Evolutionary conservation across 1,140 invertebrate genomes (phyloP).

Genomic region (Eumaeus atala): DNA sequence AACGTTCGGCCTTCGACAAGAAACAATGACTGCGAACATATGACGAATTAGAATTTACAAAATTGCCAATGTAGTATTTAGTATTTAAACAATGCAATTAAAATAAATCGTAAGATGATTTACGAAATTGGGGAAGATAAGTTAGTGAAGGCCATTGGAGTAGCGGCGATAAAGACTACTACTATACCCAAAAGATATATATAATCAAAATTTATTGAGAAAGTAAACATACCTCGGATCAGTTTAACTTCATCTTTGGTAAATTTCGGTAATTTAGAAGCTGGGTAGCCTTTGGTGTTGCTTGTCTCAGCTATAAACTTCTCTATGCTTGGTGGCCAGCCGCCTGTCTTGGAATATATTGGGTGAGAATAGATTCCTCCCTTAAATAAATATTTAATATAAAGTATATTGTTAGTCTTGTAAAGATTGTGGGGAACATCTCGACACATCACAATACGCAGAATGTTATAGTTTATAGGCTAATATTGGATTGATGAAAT

Average conservation of each 20-base stretch:
- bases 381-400: slow-evolving; percentile 13
- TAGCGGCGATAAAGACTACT: too few relatives aligned
- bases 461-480: too few relatives aligned
- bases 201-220: neutral
- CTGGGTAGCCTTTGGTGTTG: slow-evolving; percentile 16
- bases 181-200: too few relatives aligned
- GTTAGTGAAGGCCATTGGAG: too few relatives aligned
- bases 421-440: neutral
- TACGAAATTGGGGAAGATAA: too few relatives aligned
- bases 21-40: too few relatives aligned
- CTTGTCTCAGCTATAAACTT: slow-evolving; percentile 24
- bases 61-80: too few relatives aligned
- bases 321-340: slow-evolving; percentile 24
- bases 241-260: slow-evolving; percentile 20
- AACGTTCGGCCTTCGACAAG: too few relatives aligned
- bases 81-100: too few relatives aligned
- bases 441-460: neutral
- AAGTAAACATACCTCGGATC: slow-evolving; percentile 17
- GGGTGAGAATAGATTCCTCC: slow-evolving; percentile 21
- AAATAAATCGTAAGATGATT: too few relatives aligned
- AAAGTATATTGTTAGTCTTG: neutral
- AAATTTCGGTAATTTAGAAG: slow-evolving; percentile 20
- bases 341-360: slow-evolving; percentile 24
- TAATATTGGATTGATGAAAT: too few relatives aligned
- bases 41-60: too few relatives aligned